Percentiles rank a stretch among this genome's conserved stretches.
These are phyloP conservation scores for Nomada hirtipes DNA, from an alignment of 2,888 invertebrate genomes.

Conservation along the genomic window DNA sequence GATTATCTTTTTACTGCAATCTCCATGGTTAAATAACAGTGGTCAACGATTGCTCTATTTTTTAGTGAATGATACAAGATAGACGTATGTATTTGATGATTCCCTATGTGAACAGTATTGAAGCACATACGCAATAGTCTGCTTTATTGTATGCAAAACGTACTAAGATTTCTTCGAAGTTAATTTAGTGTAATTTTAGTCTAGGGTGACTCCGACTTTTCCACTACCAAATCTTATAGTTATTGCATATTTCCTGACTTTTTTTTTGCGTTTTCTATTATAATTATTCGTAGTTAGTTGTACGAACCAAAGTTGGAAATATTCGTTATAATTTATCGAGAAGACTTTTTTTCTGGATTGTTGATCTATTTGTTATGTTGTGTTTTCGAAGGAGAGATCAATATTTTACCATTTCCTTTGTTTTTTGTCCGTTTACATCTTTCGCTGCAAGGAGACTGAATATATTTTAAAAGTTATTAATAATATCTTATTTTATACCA, in stretches of 20 bases:
- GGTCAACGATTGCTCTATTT: neutral
- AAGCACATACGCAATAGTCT: slow-evolving; percentile 39
- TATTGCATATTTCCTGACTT: slow-evolving; percentile 1
- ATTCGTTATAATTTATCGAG: slow-evolving; percentile 6
- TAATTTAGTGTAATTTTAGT: slow-evolving; percentile 14
- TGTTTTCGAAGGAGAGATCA: neutral
- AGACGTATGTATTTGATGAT: neutral
- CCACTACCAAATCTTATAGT: neutral
- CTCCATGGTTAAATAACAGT: neutral
- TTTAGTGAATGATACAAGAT: neutral
- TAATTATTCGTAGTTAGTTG: neutral
- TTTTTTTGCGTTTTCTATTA: slow-evolving; percentile 11
- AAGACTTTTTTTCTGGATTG: neutral
- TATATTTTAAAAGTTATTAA: neutral
- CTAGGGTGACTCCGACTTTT: neutral
- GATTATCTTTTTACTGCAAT: slow-evolving; percentile 17
- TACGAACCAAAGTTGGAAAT: neutral
- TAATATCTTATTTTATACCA: neutral
- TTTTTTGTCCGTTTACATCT: slow-evolving; percentile 3
- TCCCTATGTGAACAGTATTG: neutral
- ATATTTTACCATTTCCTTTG: neutral
- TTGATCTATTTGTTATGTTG: neutral
- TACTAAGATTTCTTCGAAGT: slow-evolving; percentile 1
- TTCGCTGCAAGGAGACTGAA: slow-evolving; percentile 21
- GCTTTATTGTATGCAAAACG: slow-evolving; percentile 8